Evolutionary conservation across 2,888 invertebrate genomes (phyloP), one percentile per base, ranked within the genome.

Genomic region (Leptinotarsa rubiginosa): DNA sequence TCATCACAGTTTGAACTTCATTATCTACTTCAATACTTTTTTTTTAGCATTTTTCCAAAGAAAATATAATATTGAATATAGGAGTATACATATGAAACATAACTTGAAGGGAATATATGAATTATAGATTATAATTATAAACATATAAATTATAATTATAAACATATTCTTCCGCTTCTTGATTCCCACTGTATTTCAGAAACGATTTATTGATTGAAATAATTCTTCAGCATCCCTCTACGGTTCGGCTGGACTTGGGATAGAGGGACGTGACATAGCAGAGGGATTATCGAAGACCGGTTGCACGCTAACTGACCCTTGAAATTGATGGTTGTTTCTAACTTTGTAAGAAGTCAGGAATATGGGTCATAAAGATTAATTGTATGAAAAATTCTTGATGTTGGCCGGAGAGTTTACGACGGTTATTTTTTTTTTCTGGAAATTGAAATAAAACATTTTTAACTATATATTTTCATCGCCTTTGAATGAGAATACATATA

Each of bases 301-400:
- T 69, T 73, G 73, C 77, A 77, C 68, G 71, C 70, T 70, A 47
- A 70, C 75, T 77, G 76, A 78, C 79, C 77, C 76, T 75, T 73
- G 65, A 78, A 81, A 81, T 81, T 80, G 80, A 81, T 81, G 78
- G 77, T 75, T 74, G 76, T 72, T 78, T 54, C 71, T 75, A 76
- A 71, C 72, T 74, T 74, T 71, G 69, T 71, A 75, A 72, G 77
- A 72, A 78, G 77, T 75, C 77, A 76, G 75, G 75, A 78, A 75
- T 76, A 78, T 75, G 75, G 77, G 71, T 71, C 71, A 78, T 78
- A 75, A 78, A 78, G 73, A 78, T 78, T 73, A 74, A 78, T 76
- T 74, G 69, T 52, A 73, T 73, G 70, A 78, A 74, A 76, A 72
- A 76, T 76, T 73, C 69, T 59, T 69, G 71, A 47, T 70, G 72